Conservation (phyloP, 2,113 vertebrate species). For the Aldabrachelys gigantea region DNA sequence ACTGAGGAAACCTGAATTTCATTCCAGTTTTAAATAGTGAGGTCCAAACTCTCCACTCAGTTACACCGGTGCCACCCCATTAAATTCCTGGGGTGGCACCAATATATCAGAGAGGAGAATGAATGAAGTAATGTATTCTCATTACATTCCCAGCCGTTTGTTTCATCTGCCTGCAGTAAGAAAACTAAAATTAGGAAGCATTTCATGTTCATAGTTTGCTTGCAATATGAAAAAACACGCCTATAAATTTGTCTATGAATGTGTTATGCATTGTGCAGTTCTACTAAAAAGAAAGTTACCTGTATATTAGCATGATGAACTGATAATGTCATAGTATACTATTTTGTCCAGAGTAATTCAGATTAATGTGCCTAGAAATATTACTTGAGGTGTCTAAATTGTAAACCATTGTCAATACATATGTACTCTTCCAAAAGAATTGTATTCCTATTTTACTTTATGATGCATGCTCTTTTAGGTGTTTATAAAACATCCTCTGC, state of each 20-base stretch:
- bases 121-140: slow-evolving; percentile 70
- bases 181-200: slow-evolving; percentile 68
- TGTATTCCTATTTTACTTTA: slow-evolving; percentile 35
- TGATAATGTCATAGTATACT: slow-evolving; percentile 61
- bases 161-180: slow-evolving; percentile 70
- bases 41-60: slow-evolving; percentile 49
- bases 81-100: slow-evolving; percentile 68
- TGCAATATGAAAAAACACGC: slow-evolving; percentile 65
- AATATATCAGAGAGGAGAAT: slow-evolving; percentile 60
- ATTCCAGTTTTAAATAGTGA: slow-evolving; percentile 54
- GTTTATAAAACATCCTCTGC: slow-evolving; percentile 50
- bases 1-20: slow-evolving; percentile 28
- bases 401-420: slow-evolving; percentile 58
- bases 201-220: slow-evolving; percentile 67
- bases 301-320: slow-evolving; percentile 69
- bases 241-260: slow-evolving; percentile 68
- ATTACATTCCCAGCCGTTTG: slow-evolving; percentile 67
- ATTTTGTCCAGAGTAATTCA: slow-evolving; percentile 75
- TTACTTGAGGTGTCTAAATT: slow-evolving; percentile 48
- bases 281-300: slow-evolving; percentile 35
- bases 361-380: slow-evolving; percentile 71
- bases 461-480: slow-evolving; percentile 33
- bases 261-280: slow-evolving; percentile 53
- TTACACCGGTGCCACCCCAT: slow-evolving; percentile 51
- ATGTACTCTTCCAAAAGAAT: slow-evolving; percentile 51